These are phyloP conservation scores for Petrocephalus zakoni DNA, from an alignment of 2,113 vertebrate genomes.

Conservation along the genomic window DNA sequence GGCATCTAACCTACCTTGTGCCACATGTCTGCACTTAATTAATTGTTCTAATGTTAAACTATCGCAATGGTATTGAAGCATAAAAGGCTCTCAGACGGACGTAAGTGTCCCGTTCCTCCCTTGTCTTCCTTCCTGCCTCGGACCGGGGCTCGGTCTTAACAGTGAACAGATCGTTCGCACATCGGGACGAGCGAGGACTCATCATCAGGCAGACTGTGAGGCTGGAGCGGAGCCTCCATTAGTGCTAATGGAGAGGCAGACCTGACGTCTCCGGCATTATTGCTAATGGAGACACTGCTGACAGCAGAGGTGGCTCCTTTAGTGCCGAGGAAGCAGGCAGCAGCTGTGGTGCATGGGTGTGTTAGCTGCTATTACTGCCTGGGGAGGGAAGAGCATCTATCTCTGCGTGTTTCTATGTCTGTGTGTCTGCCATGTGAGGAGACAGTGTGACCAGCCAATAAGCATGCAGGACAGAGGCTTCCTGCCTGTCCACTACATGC, in stretches of 20 bases:
- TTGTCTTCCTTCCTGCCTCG: conserved; percentile 16
- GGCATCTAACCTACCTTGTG: neutral
- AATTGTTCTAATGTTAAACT: neutral
- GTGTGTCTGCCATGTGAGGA: conserved; percentile 1
- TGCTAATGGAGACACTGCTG: conserved; percentile 47
- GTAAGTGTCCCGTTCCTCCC: neutral
- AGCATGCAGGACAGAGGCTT: neutral
- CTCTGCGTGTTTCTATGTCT: conserved; percentile 22
- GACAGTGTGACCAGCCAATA: neutral
- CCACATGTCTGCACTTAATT: neutral
- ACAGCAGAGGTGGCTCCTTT: conserved; percentile 48
- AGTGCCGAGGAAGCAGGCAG: conserved; percentile 14
- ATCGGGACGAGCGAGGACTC: conserved; percentile 28
- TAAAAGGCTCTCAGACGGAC: neutral
- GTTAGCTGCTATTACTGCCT: conserved; percentile 1
- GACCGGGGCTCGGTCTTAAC: conserved; percentile 24
- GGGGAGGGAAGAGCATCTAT: neutral
- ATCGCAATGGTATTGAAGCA: no score
- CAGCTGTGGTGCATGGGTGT: neutral
- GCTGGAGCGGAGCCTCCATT: conserved; percentile 41
- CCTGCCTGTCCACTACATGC: neutral
- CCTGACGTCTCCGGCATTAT: conserved; percentile 46
- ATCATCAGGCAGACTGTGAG: conserved; percentile 19
- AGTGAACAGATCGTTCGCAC: conserved; percentile 37
- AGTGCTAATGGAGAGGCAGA: conserved; percentile 43